Conservation (phyloP, 2,888 invertebrate species). For the Cheiracanthium punctorium region DNA sequence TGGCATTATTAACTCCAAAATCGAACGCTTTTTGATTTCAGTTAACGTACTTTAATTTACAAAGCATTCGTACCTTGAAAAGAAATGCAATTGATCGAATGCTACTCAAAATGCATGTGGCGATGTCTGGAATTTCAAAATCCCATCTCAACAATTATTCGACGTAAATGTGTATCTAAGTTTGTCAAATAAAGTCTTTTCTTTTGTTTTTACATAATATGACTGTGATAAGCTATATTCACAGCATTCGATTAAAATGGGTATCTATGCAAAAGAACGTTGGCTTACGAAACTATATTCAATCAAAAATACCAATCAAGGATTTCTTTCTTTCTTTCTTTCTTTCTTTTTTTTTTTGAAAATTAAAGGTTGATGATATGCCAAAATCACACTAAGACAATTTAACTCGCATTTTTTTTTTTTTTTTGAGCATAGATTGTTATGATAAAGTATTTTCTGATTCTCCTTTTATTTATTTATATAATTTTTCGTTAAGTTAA, state of each 20-base stretch:
- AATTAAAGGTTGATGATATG: too few species aligned
- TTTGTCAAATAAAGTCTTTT: background rate
- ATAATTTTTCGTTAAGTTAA: too few species aligned
- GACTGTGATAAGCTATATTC: background rate
- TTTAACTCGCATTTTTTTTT: too few species aligned
- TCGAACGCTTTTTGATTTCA: constrained; percentile 4
- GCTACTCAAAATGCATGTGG: constrained; percentile 3
- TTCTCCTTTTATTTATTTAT: too few species aligned
- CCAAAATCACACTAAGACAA: too few species aligned
- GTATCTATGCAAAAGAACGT: background rate
- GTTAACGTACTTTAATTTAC: background rate
- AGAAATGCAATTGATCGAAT: background rate
- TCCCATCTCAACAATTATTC: background rate
- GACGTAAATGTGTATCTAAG: background rate
- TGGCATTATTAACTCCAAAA: background rate
- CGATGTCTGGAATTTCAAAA: background rate
- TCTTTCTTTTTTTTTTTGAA: too few species aligned
- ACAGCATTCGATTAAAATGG: background rate
- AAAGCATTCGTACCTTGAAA: background rate
- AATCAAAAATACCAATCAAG: too few species aligned
- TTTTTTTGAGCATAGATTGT: too few species aligned
- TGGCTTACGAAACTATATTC: background rate
- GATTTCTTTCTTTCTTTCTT: too few species aligned
- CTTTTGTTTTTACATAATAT: background rate
- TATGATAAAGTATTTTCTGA: too few species aligned